Conservation (phyloP, 2,888 invertebrate species). For the Eretmocerus hayati region DNA sequence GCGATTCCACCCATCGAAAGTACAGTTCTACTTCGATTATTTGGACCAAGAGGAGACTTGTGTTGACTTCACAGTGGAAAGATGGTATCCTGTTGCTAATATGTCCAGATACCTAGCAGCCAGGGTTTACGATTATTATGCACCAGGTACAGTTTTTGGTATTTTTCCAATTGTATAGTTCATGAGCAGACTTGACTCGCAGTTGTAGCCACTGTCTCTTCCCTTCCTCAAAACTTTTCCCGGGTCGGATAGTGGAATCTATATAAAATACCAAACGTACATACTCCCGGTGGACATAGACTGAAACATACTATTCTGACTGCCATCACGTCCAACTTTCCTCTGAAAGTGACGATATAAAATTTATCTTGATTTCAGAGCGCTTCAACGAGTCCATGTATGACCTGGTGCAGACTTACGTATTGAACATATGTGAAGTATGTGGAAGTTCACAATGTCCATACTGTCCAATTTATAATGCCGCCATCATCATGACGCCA, state of each 20-base stretch:
- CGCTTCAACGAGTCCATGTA: constrained; percentile 89
- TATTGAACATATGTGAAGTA: constrained; percentile 86
- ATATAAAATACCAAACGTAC: no score
- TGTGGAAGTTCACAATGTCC: constrained; percentile 93
- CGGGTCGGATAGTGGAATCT: no score
- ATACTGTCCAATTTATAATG: constrained; percentile 81
- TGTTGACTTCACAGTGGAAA: constrained; percentile 84
- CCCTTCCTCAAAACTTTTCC: no score
- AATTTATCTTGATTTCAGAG: constrained; percentile 53
- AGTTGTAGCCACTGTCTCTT: no score
- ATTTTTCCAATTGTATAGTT: not conserved
- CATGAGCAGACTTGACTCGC: no score
- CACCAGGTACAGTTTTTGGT: constrained; percentile 69
- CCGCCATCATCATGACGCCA: constrained; percentile 46
- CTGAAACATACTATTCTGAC: no score
- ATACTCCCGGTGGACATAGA: no score
- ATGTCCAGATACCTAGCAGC: constrained; percentile 89
- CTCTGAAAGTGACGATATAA: not conserved
- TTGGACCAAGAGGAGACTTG: constrained; percentile 79
- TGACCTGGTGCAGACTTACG: constrained; percentile 77
- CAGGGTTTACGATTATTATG: constrained; percentile 90
- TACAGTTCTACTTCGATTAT: constrained; percentile 88
- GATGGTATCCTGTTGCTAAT: constrained; percentile 95
- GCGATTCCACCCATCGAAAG: constrained; percentile 71
- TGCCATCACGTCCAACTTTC: no score